A percentile compares a stretch with the other conserved stretches of the same genome.
Conservation (phyloP, 2,797 vertebrate species). For the Sarcoramphus papa region DNA sequence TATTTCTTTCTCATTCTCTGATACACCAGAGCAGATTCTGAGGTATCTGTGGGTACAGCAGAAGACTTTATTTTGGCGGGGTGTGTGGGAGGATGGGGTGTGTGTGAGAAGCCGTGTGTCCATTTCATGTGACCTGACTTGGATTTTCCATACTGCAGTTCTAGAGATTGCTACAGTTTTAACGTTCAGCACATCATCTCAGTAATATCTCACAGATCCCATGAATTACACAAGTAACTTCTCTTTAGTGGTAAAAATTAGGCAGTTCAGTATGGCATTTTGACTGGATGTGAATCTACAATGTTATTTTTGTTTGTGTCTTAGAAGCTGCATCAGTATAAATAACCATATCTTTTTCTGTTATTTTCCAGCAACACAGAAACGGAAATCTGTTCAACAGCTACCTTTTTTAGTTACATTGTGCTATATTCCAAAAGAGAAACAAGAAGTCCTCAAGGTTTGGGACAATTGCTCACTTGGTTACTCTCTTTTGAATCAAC, state of each 20-base stretch:
- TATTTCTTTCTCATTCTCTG: not conserved
- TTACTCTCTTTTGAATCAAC: not conserved
- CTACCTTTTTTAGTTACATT: not conserved
- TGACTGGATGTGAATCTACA: not conserved
- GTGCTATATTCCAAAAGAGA: not conserved
- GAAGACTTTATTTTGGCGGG: not conserved
- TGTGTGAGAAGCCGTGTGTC: fast-evolving
- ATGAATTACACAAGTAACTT: not conserved
- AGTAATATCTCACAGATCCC: not conserved
- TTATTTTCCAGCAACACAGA: not conserved
- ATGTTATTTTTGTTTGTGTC: not conserved
- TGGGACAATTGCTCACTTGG: not conserved
- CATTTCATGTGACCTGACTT: not conserved
- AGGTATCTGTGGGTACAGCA: not conserved
- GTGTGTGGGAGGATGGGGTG: too few relatives aligned
- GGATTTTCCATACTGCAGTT: not conserved
- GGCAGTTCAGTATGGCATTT: not conserved
- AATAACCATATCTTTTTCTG: not conserved
- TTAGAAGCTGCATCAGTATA: not conserved
- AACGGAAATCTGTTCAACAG: not conserved
- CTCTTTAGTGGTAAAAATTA: not conserved
- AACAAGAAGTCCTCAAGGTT: not conserved
- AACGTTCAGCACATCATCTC: not conserved
- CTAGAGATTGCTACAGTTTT: not conserved
- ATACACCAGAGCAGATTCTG: not conserved